Evolutionary conservation across 2,888 invertebrate species (phyloP), one percentile per base, ranked within the genome.

Genomic region (Choreutis nemorana): DNA sequence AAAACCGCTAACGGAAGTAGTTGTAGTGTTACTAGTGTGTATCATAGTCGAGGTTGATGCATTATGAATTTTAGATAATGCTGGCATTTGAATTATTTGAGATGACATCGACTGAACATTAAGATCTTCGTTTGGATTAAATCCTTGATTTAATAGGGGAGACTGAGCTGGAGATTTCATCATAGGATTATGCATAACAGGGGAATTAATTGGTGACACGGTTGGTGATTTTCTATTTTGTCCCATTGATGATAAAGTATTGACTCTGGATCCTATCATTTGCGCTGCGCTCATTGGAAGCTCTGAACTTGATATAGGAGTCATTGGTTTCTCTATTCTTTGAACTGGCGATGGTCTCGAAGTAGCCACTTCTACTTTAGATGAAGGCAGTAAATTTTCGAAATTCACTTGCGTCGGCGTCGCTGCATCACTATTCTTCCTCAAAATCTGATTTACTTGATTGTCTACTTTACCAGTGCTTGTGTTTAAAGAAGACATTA

Each of bases 401-500:
- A 78, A 81, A 40, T 80, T 81, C 0, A 80, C 78, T 57, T 79
- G 79, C 3, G 75, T 75, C 0, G 77, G 73, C 14, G 72, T 59
- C 11, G 68, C 58, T 3, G 61, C 53, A 23, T 78, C 77, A 34
- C 49, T 57, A 21, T 52, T 59, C 29, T 81, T 81, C 31, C 84
- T 79, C 25, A 81, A 65, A 2, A 82, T 68, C 31, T 71, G 66
- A 1, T 64, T 42, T 15, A 64, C 56, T 40, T 81, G 72, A 23
- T 71, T 52, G 18, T 81, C 72, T 2, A 66, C 65, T 38, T 84
- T 81, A 18, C 83, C 79, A 0, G 83, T 41, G 27, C 55, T 65
- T 4, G 61, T 50, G 35, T 84, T 85, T 15, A 87, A 51, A 0
- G 87, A 87, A 0, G 88, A 87, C 56, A 88, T 71, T 26, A 88